Evolutionary conservation across 37 sponge, comb jelly and placozoan species (phyloP), one percentile per base, ranked within the genome.

Genomic region (Spongilla lacustris): DNA sequence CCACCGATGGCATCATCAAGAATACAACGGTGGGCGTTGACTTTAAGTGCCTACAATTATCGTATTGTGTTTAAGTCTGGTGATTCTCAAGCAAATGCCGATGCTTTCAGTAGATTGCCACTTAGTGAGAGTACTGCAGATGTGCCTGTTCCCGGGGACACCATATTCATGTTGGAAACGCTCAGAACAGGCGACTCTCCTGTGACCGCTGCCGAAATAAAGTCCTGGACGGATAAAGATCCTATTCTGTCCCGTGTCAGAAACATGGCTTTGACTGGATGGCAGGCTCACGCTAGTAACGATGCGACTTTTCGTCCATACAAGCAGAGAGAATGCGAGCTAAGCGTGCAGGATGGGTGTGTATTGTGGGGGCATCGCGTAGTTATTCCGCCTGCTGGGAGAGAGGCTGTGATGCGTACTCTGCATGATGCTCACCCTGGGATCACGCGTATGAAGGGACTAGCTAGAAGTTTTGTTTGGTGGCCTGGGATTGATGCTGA

Each of bases 401-500:
- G 84, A 74, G 66, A 36, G 22, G 19, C 11, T 22, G 33, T 74
- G 12, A 0, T 83, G 4, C 24, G n/a, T 0, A 2, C 36, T 23
- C 74, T 86, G 11, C 79, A 86, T 35, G 74, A 79, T 8, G 81
- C 74, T 30, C 87, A 86, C 36, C 87, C 84, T 9, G 84, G 84
- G 38, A 36, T 73, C 14, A 4, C 75, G 3, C 1, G 34, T 6
- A 83, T 79, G 81, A 86, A 86, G 34, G 26, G 29, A 23, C 19
- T 86, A 2, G 81, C 87, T 1, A 79, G 81, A n/a, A 6, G 74
- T 41, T 6, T 73, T 10, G 87, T 77, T 17, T 86, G 87, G 87
- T 86, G 87, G 87, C 87, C 87, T 37, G 81, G 81, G 30, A 70
- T 86, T 9, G 87, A 86, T 71, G 2, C n/a, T 68, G 14, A 83